Base-by-base conservation (phyloP, 1,140 invertebrate species). In the Popillia japonica region DNA sequence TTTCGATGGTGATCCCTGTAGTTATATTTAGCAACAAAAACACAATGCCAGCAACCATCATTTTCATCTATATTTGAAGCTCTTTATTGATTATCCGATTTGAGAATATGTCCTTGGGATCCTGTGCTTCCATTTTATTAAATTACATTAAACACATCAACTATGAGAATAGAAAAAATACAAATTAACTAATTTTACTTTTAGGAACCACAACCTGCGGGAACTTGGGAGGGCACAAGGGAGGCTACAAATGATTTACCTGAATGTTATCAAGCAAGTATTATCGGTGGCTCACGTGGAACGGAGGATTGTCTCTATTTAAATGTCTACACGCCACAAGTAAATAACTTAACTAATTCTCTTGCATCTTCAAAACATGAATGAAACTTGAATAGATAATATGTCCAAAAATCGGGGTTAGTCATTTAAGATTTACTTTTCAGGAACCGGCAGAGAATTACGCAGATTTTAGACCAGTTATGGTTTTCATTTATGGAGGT, bases 401-500 rank as follows among this genome's bases (percentile, higher is more conserved):
- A 44, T 44, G 2, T 44, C 2, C 0, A 10, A 44, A 44, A 44
- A 44, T 44, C 42, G 4, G 27, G 4, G 27, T n/a, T n/a, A 34
- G 27, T 34, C 27, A 34, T 34, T 34, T 34, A 34, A 2, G 1
- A 34, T 34, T 34, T 34, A 34, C 27, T 34, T 7, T 3, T 7
- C 42, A 44, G 42, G 8, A 9, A 44, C 42, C 42, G 2, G 42
- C 42, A 10, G 7, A 1, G 0, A 44, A 0, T 14, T 44, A 44
- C 42, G 14, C 2, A 2, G 9, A 1, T 7, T 44, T 4, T 14
- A 44, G 2, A 14, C 2, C 92, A 2, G 91, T 93, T 0, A 90
- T 93, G 88, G 88, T 94, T 0, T 93, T 87, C 81, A 88, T 93
- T n/a, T 90, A 93, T 78, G 90, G 90, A n/a, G 92, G 92, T 77